phyloP scores from a whole-genome alignment of 1,140 invertebrate species.

The Polypedilum vanderplanki region DNA sequence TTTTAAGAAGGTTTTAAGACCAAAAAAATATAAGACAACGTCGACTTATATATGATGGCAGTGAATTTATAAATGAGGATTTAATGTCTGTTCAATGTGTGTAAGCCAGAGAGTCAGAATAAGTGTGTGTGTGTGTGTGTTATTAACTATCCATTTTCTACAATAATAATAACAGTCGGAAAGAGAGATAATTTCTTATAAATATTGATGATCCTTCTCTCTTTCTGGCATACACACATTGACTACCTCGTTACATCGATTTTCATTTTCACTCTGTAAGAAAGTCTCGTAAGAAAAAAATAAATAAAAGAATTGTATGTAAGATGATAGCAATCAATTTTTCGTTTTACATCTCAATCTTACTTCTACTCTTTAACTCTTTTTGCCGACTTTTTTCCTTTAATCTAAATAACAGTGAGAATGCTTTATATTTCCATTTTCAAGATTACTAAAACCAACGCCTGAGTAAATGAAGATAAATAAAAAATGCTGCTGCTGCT shows the following conservation, averaged over 20 bases:
- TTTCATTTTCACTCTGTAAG: not conserved
- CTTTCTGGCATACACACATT: not conserved
- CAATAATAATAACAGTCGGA: no score
- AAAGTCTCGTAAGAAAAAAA: not conserved
- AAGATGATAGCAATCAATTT: conserved; percentile 23
- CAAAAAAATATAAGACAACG: not conserved
- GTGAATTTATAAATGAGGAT: conserved; percentile 14
- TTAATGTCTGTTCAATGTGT: conserved; percentile 10
- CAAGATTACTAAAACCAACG: not conserved
- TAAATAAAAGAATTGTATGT: not conserved
- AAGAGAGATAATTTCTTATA: not conserved
- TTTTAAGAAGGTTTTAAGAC: not conserved
- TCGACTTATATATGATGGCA: conserved; percentile 6
- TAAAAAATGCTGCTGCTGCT: conserved; percentile 12
- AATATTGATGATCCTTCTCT: not conserved
- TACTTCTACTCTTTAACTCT: not conserved
- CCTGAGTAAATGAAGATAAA: conserved; percentile 1
- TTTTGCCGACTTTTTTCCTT: not conserved
- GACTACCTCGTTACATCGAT: not conserved
- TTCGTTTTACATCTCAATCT: conserved; percentile 21
- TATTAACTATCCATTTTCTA: conserved; percentile 14
- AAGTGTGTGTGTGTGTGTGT: not conserved
- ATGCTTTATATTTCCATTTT: no score
- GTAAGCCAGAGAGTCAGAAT: not conserved
- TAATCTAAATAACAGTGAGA: no score